Evolutionary conservation across 2,888 invertebrate species (phyloP).

Genomic region (Plebejus anna): DNA sequence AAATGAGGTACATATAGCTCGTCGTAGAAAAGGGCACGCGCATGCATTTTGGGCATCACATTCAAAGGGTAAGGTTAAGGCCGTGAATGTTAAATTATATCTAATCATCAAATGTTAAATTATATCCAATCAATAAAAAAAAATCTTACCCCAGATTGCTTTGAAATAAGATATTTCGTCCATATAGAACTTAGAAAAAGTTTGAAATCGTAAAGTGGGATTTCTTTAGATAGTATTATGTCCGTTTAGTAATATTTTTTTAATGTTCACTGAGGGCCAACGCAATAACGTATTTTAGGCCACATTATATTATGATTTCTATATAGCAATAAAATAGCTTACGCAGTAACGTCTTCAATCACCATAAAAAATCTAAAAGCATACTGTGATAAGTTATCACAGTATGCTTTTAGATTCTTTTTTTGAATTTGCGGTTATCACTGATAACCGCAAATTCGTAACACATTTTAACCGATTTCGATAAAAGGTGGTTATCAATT

Average conservation of each 20-base stretch:
- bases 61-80: constrained; percentile 14
- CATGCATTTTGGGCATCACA: constrained; percentile 32
- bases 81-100: neutral
- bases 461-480: neutral
- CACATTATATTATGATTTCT: constrained; percentile 58
- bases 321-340: constrained; percentile 52
- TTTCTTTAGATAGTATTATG: neutral
- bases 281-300: constrained; percentile 5
- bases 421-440: no score
- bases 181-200: neutral
- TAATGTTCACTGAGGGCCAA: neutral
- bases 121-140: neutral
- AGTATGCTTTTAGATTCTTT: no score
- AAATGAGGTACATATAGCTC: neutral
- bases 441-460: constrained; percentile 1
- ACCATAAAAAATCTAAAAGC: constrained; percentile 47
- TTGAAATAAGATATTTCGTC: neutral
- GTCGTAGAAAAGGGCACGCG: neutral
- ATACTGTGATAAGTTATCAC: neutral
- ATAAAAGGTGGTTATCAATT: no score
- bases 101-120: neutral
- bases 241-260: neutral
- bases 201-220: neutral
- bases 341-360: constrained; percentile 45
- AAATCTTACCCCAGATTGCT: neutral